Conservation (phyloP, 1,140 invertebrate genomes). For the Ceratoteleas bidentatus region DNA sequence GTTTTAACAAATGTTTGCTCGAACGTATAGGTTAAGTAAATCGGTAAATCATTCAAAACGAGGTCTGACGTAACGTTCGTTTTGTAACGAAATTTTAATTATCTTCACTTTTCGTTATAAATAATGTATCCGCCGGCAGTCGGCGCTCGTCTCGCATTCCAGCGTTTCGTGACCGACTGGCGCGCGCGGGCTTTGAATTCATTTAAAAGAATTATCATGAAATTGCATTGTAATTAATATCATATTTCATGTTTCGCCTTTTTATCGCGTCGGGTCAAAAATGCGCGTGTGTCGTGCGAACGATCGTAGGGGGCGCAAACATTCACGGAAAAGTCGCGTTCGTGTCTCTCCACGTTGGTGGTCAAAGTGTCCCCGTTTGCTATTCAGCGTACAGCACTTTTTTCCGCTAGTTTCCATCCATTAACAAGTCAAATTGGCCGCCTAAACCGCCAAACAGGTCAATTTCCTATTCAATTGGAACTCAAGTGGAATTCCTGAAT, state of each 20-base stretch:
- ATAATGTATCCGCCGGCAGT: conserved; percentile 45
- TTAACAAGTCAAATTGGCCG: background rate
- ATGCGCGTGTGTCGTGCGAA: conserved; percentile 53
- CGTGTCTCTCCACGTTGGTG: conserved; percentile 25
- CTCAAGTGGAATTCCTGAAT: background rate
- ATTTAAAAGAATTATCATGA: conserved; percentile 69
- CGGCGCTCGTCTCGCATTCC: conserved; percentile 46
- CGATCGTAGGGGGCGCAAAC: conserved; percentile 9
- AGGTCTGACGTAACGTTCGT: conserved; percentile 22
- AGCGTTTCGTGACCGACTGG: conserved; percentile 57
- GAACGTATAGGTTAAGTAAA: background rate
- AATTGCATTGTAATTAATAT: conserved; percentile 67
- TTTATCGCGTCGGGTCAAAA: conserved; percentile 54
- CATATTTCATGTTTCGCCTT: conserved; percentile 61
- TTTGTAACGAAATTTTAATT: conserved; percentile 51
- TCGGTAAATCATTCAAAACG: conserved; percentile 24
- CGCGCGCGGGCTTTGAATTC: conserved; percentile 49
- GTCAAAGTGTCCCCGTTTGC: conserved; percentile 1
- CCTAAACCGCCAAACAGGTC: background rate
- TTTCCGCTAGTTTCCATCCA: background rate
- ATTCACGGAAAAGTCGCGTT: conserved; percentile 15
- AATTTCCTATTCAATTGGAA: too few relatives aligned
- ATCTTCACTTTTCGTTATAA: conserved; percentile 50
- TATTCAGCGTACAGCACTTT: conserved; percentile 5
- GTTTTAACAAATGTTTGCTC: too few relatives aligned